These are phyloP conservation scores for Ammodramus savannarum DNA, from an alignment of 2,113 vertebrate genomes.

Conservation along the genomic window DNA sequence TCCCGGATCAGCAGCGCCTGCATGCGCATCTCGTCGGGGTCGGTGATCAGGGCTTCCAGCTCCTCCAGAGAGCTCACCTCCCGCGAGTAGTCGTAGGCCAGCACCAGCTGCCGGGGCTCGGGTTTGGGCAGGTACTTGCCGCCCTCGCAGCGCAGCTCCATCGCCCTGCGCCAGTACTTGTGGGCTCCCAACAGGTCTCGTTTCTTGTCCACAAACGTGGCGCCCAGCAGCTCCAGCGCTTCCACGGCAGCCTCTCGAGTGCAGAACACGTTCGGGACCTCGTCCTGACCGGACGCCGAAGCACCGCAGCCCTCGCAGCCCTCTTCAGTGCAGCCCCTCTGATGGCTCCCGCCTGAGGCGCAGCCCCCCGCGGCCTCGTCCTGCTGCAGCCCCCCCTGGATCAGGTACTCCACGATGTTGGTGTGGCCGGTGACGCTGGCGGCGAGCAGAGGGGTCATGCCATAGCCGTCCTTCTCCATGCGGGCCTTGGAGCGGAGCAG, in stretches of 20 bases:
- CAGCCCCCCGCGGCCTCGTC: background rate
- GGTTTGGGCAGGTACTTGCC: constrained; percentile 78
- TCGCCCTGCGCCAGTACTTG: constrained; percentile 89
- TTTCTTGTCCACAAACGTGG: constrained; percentile 95
- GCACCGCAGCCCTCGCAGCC: background rate
- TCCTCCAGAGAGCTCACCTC: constrained; percentile 85
- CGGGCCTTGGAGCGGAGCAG: constrained; percentile 85
- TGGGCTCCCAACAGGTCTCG: constrained; percentile 88
- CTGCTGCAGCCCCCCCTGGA: constrained; percentile 70
- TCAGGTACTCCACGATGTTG: constrained; percentile 94
- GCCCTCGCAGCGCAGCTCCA: constrained; percentile 87
- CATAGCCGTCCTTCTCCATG: constrained; percentile 92
- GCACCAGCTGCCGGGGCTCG: constrained; percentile 79
- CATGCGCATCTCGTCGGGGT: constrained; percentile 96
- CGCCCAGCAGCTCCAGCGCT: constrained; percentile 88
- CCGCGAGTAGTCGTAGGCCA: constrained; percentile 86
- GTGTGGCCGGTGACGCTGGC: constrained; percentile 94
- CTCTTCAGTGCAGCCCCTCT: background rate
- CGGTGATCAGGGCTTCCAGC: constrained; percentile 89
- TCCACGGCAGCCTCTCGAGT: constrained; percentile 83
- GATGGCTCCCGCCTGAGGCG: background rate
- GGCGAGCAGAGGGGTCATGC: constrained; percentile 92
- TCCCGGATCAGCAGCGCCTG: constrained; percentile 89
- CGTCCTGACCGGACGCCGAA: background rate
- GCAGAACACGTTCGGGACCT: constrained; percentile 15